phyloP scores from a whole-genome alignment of 2,888 invertebrate genomes.

The Spialia ferax region DNA sequence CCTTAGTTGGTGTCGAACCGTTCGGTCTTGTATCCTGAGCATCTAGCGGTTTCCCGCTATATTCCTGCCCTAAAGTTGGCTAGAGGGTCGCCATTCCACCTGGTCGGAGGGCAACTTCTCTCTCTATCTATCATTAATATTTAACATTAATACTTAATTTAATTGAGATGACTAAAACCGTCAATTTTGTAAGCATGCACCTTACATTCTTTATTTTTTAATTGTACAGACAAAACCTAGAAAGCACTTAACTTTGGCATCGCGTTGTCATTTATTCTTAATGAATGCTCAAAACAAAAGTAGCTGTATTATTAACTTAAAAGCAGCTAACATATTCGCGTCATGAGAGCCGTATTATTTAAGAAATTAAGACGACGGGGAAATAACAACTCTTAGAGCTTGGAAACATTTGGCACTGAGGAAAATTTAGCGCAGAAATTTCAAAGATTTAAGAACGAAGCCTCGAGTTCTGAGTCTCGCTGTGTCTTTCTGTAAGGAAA shows the following conservation, averaged over 20 bases:
- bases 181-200: not conserved
- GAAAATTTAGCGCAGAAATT: slow-evolving; percentile 22
- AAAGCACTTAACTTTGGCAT: slow-evolving; percentile 4
- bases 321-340: slow-evolving; percentile 9
- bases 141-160: no score
- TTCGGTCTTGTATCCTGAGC: no score
- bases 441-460: slow-evolving; percentile 23
- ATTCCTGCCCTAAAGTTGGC: no score
- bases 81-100: no score
- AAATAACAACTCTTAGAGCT: slow-evolving; percentile 19
- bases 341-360: slow-evolving; percentile 24
- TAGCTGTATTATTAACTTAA: slow-evolving; percentile 11
- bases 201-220: not conserved
- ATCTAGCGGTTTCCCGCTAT: no score
- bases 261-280: slow-evolving; percentile 3
- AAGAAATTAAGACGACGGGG: slow-evolving; percentile 28
- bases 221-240: not conserved
- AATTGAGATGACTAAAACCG: not conserved
- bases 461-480: slow-evolving; percentile 3
- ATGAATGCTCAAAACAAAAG: slow-evolving; percentile 21
- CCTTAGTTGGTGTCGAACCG: no score
- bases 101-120: no score
- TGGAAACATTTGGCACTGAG: slow-evolving; percentile 28
- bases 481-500: not conserved
- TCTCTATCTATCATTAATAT: no score